phyloP scores from a whole-genome alignment of 2,113 vertebrate genomes.

The Coturnix japonica region DNA sequence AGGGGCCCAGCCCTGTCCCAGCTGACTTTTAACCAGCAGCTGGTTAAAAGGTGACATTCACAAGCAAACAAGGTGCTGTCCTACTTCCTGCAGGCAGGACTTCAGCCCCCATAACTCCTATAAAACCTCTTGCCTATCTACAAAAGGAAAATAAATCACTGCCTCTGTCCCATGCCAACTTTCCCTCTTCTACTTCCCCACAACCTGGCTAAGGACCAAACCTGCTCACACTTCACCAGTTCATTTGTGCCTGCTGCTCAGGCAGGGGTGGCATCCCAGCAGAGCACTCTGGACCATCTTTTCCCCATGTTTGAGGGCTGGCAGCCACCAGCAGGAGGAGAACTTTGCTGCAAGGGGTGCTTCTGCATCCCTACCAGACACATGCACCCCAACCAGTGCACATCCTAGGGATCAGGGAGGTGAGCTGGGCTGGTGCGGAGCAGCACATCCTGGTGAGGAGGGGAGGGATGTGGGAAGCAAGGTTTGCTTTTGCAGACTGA shows the following conservation, averaged over 20 bases:
- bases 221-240: not conserved
- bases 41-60: not conserved
- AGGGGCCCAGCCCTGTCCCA: not conserved
- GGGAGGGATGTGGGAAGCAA: not conserved
- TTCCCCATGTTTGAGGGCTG: not conserved
- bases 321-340: not conserved
- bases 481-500: constrained; percentile 44
- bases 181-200: not conserved
- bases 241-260: not conserved
- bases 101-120: not conserved
- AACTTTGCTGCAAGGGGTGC: not conserved
- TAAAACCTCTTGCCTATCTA: not conserved
- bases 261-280: not conserved
- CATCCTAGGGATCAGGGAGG: fast-evolving
- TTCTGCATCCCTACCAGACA: not conserved
- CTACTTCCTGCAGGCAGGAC: not conserved
- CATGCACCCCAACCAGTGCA: not conserved
- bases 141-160: not conserved
- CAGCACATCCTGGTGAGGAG: not conserved
- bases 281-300: not conserved
- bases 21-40: too few species aligned
- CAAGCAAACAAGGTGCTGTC: not conserved
- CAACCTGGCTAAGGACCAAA: fast-evolving
- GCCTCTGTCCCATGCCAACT: not conserved
- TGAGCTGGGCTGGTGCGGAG: not conserved